Conservation (phyloP, 1,140 invertebrate genomes). For the Lepidurus arcticus region DNA sequence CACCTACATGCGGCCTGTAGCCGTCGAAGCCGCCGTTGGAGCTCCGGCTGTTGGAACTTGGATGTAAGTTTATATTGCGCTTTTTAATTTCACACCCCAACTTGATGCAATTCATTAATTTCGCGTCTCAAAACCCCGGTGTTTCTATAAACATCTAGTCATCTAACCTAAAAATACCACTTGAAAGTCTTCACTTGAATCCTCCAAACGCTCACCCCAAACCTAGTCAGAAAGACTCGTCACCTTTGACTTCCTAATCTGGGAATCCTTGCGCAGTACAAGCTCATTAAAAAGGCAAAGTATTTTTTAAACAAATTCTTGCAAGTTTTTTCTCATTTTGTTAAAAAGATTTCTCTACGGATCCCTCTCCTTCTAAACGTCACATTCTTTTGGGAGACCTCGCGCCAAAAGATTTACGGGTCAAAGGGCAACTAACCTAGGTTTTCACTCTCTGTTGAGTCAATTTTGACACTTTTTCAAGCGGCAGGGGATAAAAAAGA, state of each 20-base stretch:
- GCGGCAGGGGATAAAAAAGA: background rate
- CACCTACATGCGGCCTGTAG: background rate
- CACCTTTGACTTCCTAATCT: slow-evolving; percentile 16
- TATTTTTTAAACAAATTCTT: background rate
- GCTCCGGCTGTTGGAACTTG: background rate
- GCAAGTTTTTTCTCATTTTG: background rate
- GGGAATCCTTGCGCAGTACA: background rate
- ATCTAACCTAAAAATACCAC: background rate
- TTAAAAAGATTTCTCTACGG: too few relatives aligned
- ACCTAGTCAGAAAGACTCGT: background rate
- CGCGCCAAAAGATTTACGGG: too few relatives aligned
- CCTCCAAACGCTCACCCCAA: background rate
- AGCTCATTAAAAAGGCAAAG: background rate
- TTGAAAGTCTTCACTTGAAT: background rate
- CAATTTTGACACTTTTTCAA: too few relatives aligned
- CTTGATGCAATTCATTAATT: background rate
- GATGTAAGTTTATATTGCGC: background rate
- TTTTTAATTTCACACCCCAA: background rate
- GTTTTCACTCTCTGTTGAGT: too few relatives aligned
- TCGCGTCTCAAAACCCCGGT: too few relatives aligned
- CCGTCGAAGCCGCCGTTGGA: background rate
- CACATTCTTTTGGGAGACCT: too few relatives aligned
- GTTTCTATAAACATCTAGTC: too few relatives aligned
- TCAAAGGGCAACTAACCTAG: too few relatives aligned
- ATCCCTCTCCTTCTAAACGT: too few relatives aligned